Evolutionary conservation across 2,113 vertebrate species (phyloP).

Genomic region (Siniperca knerii): DNA sequence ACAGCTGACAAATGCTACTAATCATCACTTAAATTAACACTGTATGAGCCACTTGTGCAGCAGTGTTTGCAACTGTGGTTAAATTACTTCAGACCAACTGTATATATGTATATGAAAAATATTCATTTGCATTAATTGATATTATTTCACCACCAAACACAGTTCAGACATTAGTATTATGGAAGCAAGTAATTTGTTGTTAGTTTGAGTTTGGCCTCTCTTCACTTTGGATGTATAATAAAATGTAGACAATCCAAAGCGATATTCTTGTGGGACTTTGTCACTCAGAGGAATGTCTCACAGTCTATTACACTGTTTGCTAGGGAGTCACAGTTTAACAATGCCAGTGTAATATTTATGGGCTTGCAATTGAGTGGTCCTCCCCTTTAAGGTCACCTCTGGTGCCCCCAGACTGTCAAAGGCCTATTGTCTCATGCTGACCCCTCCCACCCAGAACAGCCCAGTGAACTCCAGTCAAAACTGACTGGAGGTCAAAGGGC

Average conservation of each 20-base stretch:
- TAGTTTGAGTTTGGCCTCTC: not conserved
- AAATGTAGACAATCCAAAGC: not conserved
- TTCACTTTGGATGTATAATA: not conserved
- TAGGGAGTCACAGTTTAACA: not conserved
- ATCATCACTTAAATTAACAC: not conserved
- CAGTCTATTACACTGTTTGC: not conserved
- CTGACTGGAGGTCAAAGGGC: conserved; percentile 60
- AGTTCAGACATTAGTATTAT: not conserved
- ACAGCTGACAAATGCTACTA: not conserved
- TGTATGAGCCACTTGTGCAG: not conserved
- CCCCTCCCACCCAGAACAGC: conserved; percentile 52
- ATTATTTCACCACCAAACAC: not conserved
- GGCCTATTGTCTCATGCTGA: conserved; percentile 70
- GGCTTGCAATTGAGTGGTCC: conserved; percentile 26
- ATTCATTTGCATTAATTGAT: not conserved
- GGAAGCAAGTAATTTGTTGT: not conserved
- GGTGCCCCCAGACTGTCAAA: conserved; percentile 39
- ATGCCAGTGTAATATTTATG: not conserved
- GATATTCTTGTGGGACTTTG: not conserved
- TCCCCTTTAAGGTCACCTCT: conserved; percentile 46
- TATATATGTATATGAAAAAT: not conserved
- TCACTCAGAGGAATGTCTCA: not conserved
- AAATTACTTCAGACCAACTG: not conserved
- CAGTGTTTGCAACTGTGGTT: not conserved
- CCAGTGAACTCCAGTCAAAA: conserved; percentile 47